Evolutionary conservation across 2,797 vertebrate genomes (phyloP).

Genomic region (Aphelocoma californica): DNA sequence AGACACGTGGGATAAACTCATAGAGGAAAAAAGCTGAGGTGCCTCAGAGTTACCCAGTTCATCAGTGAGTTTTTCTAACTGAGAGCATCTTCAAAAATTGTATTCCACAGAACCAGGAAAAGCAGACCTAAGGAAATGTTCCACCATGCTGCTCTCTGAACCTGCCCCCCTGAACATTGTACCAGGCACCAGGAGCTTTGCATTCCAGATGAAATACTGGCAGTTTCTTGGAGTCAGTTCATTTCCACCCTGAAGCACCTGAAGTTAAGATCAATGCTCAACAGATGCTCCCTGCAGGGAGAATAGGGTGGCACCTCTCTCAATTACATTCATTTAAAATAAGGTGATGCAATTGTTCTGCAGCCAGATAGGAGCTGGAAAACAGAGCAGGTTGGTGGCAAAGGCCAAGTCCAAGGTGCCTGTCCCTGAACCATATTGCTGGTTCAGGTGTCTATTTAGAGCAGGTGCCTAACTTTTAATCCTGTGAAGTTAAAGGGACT

Average conservation of each 20-base stretch:
- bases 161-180: rapidly evolving
- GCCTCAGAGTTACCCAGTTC: not conserved
- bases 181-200: not conserved
- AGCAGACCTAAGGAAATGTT: not conserved
- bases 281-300: not conserved
- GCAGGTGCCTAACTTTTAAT: not conserved
- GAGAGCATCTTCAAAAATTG: not conserved
- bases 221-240: not conserved
- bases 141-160: not conserved
- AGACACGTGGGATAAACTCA: not conserved
- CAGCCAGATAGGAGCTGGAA: not conserved
- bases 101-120: not conserved
- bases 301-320: not conserved
- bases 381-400: not conserved
- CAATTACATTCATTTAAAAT: not conserved
- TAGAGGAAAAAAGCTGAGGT: not conserved
- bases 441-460: not conserved
- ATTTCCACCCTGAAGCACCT: not conserved
- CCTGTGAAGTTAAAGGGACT: not conserved
- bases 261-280: constrained; percentile 17
- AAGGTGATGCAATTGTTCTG: not conserved
- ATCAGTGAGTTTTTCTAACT: rapidly evolving
- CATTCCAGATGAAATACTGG: not conserved
- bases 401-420: not conserved
- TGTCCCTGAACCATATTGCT: rapidly evolving